Evolutionary conservation across 2,113 vertebrate genomes (phyloP), one percentile per base, ranked within the genome.

Genomic region (Macrotus californicus): DNA sequence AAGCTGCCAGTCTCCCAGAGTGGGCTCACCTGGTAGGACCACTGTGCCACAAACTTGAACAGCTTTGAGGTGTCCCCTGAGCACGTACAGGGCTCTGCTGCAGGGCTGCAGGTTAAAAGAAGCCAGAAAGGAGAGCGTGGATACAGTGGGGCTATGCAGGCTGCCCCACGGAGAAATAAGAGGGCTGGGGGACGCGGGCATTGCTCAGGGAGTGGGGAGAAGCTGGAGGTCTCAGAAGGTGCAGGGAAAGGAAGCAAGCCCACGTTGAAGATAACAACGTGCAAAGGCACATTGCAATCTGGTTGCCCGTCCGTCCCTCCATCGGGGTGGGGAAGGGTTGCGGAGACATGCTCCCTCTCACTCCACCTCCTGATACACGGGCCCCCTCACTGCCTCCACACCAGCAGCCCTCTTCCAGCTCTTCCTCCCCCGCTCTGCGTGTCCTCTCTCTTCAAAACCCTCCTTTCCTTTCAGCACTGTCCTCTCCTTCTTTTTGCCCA

Each of bases 1-100:
- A 75, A 59, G 69, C 50, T 41, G 11, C 73, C 36, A 29, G 46
- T 31, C 36, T 48, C 66, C 46, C 36, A 2, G 12, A 2, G 36
- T 0, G 36, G 34, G 7, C 96, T 95, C 93, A 98, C 98, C 98
- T 98, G 98, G 48, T 98, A 98, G 69, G 94, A 97, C 98, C 98
- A 98, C 73, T 95, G 97, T 66, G 96, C 2, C 61, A 98, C 81
- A 15, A 15, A 50, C 14, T 85, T 94, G n/a, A 66, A 50, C 48
- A 98, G 88, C 31, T 18, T 34, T 0, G 96, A 98, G 15, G 0
- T 31, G 56, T 98, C 93, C 7, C 7, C 64, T 13, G 48, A 67
- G 94, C 96, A 98, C 14, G 3, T 77, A 66, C 97, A 98, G 61
- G 83, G 48, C 64, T 97, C 89, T 5, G 69, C 83, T 6, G 1